phyloP scores from a whole-genome alignment of 2,113 vertebrate genomes.

The Ursus arctos region DNA sequence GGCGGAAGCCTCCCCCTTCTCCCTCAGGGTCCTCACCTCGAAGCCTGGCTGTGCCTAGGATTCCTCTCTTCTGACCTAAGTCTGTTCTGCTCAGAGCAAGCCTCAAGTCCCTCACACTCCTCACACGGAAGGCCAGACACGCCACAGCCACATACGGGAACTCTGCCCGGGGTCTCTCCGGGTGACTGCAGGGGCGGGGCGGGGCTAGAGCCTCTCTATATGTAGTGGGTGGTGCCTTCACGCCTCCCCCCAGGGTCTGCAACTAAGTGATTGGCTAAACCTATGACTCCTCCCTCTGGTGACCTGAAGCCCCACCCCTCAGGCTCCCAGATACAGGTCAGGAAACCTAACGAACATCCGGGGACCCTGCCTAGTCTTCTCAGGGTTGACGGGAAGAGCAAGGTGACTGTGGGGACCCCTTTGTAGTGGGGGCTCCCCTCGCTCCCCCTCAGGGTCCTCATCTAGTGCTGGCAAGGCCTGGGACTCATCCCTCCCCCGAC shows the following conservation, averaged over 20 bases:
- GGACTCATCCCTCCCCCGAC: neutral
- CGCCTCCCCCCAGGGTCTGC: neutral
- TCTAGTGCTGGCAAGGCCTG: neutral
- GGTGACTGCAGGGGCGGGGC: too few relatives aligned
- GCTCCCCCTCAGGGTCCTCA: neutral
- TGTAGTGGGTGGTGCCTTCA: neutral
- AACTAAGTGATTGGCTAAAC: neutral
- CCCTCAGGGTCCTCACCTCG: neutral
- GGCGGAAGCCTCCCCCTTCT: neutral
- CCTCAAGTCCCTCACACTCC: too few relatives aligned
- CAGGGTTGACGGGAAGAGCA: neutral
- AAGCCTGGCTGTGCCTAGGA: neutral
- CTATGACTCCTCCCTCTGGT: neutral
- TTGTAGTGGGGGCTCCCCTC: neutral
- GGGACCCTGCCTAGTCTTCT: neutral
- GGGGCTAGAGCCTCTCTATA: neutral
- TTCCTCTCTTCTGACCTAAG: neutral
- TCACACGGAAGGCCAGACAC: rapidly evolving
- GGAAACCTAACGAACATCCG: neutral
- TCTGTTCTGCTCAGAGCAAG: neutral
- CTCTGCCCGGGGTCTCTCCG: rapidly evolving
- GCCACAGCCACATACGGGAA: too few relatives aligned
- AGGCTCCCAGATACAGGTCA: neutral
- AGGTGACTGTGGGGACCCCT: neutral
- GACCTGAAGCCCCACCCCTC: neutral